These are phyloP conservation scores for Lycophotia porphyrea DNA, from an alignment of 2,888 invertebrate genomes.

Conservation along the genomic window DNA sequence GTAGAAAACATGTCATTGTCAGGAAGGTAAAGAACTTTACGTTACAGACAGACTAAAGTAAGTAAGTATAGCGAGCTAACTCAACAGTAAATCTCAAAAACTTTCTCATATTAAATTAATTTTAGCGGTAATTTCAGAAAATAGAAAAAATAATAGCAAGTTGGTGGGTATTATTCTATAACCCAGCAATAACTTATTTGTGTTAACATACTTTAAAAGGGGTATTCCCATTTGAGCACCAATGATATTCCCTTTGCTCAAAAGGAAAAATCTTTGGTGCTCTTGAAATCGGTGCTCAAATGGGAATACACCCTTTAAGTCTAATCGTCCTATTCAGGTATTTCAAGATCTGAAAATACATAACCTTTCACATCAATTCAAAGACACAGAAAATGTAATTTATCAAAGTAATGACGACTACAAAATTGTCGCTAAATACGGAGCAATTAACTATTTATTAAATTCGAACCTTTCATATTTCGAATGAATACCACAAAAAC, in stretches of 20 bases:
- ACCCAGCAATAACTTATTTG: neutral
- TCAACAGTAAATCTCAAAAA: neutral
- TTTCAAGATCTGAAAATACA: neutral
- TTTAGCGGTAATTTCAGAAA: neutral
- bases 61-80: neutral
- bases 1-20: neutral
- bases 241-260: too few relatives aligned
- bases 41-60: neutral
- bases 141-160: neutral
- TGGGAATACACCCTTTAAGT: too few relatives aligned
- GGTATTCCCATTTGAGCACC: too few relatives aligned
- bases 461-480: neutral
- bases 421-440: slow-evolving; percentile 2
- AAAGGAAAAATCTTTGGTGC: too few relatives aligned
- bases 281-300: too few relatives aligned
- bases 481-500: slow-evolving; percentile 5
- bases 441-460: slow-evolving; percentile 17
- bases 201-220: neutral
- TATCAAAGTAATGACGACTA: neutral
- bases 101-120: neutral
- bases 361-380: neutral
- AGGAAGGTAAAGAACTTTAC: neutral
- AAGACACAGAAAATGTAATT: neutral
- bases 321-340: neutral
- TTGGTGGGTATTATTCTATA: neutral